These are phyloP conservation scores for cat (Felis catus) DNA, from an alignment of 2,113 vertebrate species.

Conservation along the genomic window F.catus_Fca126_mat1.0 CM031421.1:94417501-94418000, in stretches of 20 bases:
- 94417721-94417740: neutral
- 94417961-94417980: neutral
- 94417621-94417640: neutral
- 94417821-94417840: neutral
- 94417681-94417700: neutral
- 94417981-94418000: neutral
- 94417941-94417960: neutral
- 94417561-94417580: neutral
- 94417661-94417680: neutral
- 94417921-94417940: neutral
- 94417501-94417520: neutral
- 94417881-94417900: neutral
- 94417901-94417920: neutral
- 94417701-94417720: neutral
- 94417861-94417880: neutral
- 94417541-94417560: neutral
- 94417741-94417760: neutral
- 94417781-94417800: neutral
- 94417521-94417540: neutral
- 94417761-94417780: neutral
- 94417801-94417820: neutral
- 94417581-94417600: neutral
- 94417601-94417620: neutral
- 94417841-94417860: neutral
- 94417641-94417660: neutral